Base-by-base conservation (phyloP, 2,888 invertebrate genomes). In the Sclerodermus sp. region DNA sequence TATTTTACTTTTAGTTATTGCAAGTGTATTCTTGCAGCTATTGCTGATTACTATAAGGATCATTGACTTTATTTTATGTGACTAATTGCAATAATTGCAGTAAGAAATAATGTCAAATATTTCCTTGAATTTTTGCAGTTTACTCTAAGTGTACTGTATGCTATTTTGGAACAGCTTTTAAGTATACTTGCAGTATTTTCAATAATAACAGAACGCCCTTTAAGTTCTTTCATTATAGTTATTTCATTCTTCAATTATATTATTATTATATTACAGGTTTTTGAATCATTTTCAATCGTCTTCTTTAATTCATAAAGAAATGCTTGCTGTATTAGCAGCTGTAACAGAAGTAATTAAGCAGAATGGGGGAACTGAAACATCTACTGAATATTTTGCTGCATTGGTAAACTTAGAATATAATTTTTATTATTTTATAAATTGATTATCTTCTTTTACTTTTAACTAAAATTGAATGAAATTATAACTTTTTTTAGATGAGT, bases 321-420 rank as follows among this genome's bases (percentile, higher is more conserved):
- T 97, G 90, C 76, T 97, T 54, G 94, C 96, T 0, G 89, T 96
- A 41, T 78, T 98, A 50, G 94, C 95, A 2, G 96, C 96, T 0
- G 85, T 96, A 1, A 92, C 96, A 0, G 96, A 97, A 75, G 89
- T 95, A 13, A 95, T 98, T 66, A 94, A 92, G 70, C 87, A 89
- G 57, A 87, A 90, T 57, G 90, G 88, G 1, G 96, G 96, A 2
- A 85, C 84, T 29, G 95, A 96, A 73, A 85, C 89, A 0, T 90
- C 92, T 42, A 93, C 94, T 0, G 97, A 96, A 79, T 98, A 97
- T 79, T 96, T 92, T 81, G 90, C 90, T 46, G 89, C 94, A 42
- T 80, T 98, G 78, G 90, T 93, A 77, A 79, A 80, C 43, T 41
- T 23, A 12, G 13, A 12, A 39, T 36, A 30, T 45, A 17, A 36